Evolutionary conservation across 2,888 invertebrate species (phyloP).

Genomic region (Pseudeuparius sepicola): DNA sequence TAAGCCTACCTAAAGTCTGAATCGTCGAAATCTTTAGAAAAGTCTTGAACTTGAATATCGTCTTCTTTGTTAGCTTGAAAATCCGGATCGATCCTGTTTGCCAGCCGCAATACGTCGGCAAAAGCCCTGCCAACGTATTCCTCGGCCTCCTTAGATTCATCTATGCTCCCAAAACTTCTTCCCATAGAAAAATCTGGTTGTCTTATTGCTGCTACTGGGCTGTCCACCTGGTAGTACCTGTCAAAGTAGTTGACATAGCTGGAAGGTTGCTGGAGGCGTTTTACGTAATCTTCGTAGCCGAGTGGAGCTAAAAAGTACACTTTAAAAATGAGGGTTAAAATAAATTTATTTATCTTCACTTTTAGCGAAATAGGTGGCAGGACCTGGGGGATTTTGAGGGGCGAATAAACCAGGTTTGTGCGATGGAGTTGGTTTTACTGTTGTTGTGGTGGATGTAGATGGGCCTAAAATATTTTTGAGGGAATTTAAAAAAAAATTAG

Average conservation of each 20-base stretch:
- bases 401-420: slow-evolving; percentile 42
- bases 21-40: slow-evolving; percentile 34
- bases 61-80: slow-evolving; percentile 25
- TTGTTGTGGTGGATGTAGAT: slow-evolving; percentile 31
- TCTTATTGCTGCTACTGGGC: neutral
- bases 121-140: slow-evolving; percentile 32
- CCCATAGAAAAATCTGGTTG: too few species aligned
- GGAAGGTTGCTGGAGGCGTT: slow-evolving; percentile 21
- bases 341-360: slow-evolving; percentile 1
- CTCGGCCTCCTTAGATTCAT: slow-evolving; percentile 26
- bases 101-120: slow-evolving; percentile 35
- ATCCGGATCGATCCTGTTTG: slow-evolving; percentile 25
- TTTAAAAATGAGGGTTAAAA: neutral
- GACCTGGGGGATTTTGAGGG: slow-evolving; percentile 41
- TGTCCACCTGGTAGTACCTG: slow-evolving; percentile 6
- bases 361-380: slow-evolving; percentile 21
- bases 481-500: too few species aligned
- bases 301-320: neutral
- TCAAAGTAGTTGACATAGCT: neutral
- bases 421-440: slow-evolving; percentile 31
- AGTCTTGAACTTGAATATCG: slow-evolving; percentile 28
- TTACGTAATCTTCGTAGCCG: slow-evolving; percentile 26
- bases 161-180: too few species aligned
- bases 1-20: slow-evolving; percentile 31
- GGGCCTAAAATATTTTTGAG: slow-evolving; percentile 16